These are phyloP conservation scores for Hylaea fasciaria DNA, from an alignment of 2,888 invertebrate species.

Conservation along the genomic window DNA sequence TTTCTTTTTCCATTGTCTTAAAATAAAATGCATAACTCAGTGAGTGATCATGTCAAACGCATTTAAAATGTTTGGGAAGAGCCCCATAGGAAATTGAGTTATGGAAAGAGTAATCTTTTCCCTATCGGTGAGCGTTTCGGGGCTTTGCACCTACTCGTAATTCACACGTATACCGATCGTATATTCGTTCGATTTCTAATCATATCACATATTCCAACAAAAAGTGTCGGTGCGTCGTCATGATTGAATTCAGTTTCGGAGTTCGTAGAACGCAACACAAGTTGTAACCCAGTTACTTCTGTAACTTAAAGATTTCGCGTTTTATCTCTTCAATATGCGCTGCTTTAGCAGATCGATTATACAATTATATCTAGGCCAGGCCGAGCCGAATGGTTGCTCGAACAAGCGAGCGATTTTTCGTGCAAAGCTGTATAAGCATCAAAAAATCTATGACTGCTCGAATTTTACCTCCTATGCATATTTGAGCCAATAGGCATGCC, in stretches of 20 bases:
- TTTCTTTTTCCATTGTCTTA: background rate
- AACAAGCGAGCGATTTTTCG: constrained; percentile 1
- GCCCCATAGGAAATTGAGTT: no score
- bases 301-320: background rate
- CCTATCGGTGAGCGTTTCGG: no score
- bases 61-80: no score
- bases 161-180: no score
- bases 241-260: background rate
- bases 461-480: background rate
- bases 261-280: constrained; percentile 12
- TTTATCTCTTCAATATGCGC: constrained; percentile 14
- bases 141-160: no score
- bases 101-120: no score
- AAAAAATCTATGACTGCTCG: constrained; percentile 8
- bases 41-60: no score
- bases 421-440: constrained; percentile 14
- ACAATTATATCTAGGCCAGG: background rate
- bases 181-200: no score
- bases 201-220: background rate
- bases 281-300: constrained; percentile 12
- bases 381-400: background rate
- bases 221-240: background rate
- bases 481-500: background rate
- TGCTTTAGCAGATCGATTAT: background rate
- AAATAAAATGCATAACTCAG: background rate